Evolutionary conservation across 2,113 vertebrate genomes (phyloP), one percentile per base, ranked within the genome.

Genomic region (Rhinolophus sinicus): DNA sequence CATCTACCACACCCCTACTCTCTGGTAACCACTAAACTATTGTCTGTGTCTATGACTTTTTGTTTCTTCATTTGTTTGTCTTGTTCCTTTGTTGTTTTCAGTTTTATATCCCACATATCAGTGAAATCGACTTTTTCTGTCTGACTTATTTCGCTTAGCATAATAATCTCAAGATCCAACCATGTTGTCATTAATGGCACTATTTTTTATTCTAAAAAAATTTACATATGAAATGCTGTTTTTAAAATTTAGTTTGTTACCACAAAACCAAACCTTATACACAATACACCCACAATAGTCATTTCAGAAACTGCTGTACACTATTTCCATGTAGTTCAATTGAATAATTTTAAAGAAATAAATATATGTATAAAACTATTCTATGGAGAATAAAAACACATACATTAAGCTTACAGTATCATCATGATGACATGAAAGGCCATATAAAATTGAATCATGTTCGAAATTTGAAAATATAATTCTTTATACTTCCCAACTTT

Each of bases 361-460:
- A 40, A 78, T 78, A 28, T 67, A 78, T 40, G 16, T 60, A 67
- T 89, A 84, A 92, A 89, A 77, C 33, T 70, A 86, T 76, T 33
- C n/a, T 72, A 12, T 70, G 28, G 75, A 94, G 40, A 75, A 44
- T 56, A 54, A 84, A 93, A 94, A 75, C 52, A 69, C 38, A 87
- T 80, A 89, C 6, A 70, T 90, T 90, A 83, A 94, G 58, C 80
- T 97, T 76, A 88, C 1, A 75, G 22, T 72, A 75, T 72, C 75
- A 84, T 80, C 81, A 84, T 93, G 75, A 94, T 94, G 65, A 67
- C 65, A 80, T 81, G 69, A 92, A 93, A 94, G 33, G 13, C 47
- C 30, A 84, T 44, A 95, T 77, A 90, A 96, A 97, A 92, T 78
- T 90, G 60, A 97, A 94, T 97, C 40, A 95, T 95, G 60, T 40